These are phyloP conservation scores for Sycophila texana DNA, from an alignment of 2,888 invertebrate genomes.

Conservation along the genomic window DNA sequence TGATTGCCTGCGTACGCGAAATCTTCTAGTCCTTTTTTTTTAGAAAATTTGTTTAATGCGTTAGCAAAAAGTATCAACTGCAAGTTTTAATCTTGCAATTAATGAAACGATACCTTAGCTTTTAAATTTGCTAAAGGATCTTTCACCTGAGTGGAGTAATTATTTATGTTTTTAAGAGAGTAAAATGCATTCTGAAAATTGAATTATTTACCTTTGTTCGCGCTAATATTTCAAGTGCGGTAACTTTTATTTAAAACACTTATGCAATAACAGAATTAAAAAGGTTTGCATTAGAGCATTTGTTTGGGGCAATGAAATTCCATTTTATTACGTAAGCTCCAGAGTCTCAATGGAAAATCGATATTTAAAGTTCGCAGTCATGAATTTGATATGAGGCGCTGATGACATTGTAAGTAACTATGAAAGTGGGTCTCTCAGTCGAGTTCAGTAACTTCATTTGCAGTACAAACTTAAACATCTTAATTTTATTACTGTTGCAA, in stretches of 20 bases:
- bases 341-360: slow-evolving; percentile 46
- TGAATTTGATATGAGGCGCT: slow-evolving; percentile 49
- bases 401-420: slow-evolving; percentile 46
- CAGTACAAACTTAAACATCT: neutral
- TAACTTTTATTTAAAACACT: too few relatives aligned
- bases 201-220: too few relatives aligned
- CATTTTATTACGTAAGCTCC: slow-evolving; percentile 31
- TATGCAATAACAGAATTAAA: too few relatives aligned
- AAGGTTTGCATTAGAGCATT: slow-evolving; percentile 24
- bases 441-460: slow-evolving; percentile 39
- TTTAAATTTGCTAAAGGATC: too few relatives aligned
- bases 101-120: too few relatives aligned
- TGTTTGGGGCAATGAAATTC: slow-evolving; percentile 38
- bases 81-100: too few relatives aligned
- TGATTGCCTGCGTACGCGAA: neutral
- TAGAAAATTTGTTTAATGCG: too few relatives aligned
- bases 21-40: slow-evolving; percentile 1
- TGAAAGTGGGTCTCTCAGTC: slow-evolving; percentile 40
- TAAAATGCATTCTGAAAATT: too few relatives aligned
- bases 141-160: too few relatives aligned
- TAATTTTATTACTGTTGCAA: neutral
- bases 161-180: too few relatives aligned
- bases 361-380: slow-evolving; percentile 50
- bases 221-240: neutral
- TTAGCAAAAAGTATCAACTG: too few relatives aligned